phyloP scores from a whole-genome alignment of 2,113 vertebrate species.

The Atlantisia rogersi region DNA sequence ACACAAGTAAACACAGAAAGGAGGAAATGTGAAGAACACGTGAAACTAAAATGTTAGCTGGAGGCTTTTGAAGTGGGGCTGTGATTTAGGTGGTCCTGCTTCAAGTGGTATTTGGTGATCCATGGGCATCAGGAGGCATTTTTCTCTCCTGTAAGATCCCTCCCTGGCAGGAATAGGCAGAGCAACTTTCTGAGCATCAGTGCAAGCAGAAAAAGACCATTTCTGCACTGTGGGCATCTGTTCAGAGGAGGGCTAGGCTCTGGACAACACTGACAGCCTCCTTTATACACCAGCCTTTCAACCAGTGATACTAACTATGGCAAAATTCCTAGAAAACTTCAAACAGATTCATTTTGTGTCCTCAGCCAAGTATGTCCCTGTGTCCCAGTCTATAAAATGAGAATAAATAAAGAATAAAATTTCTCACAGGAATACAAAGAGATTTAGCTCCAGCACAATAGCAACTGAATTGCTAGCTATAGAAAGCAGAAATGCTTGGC shows the following conservation, averaged over 20 bases:
- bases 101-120: rapidly evolving
- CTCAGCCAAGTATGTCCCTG: not conserved
- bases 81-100: not conserved
- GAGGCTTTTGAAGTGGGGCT: not conserved
- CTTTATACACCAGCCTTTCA: not conserved
- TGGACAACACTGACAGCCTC: rapidly evolving
- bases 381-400: not conserved
- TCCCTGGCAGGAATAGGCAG: not conserved
- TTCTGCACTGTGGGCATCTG: not conserved
- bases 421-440: not conserved
- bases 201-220: not conserved
- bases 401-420: not conserved
- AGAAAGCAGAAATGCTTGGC: not conserved
- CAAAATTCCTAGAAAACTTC: slow-evolving; percentile 5
- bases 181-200: not conserved
- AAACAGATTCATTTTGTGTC: not conserved
- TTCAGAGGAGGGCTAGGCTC: not conserved
- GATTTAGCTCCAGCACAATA: not conserved
- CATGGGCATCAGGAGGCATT: not conserved
- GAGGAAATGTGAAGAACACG: not conserved
- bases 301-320: not conserved
- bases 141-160: not conserved
- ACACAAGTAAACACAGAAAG: not conserved
- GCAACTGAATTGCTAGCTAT: not conserved
- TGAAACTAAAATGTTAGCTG: not conserved